Conservation (phyloP, 2,797 vertebrate species). For the Cynopterus sphinx region DNA sequence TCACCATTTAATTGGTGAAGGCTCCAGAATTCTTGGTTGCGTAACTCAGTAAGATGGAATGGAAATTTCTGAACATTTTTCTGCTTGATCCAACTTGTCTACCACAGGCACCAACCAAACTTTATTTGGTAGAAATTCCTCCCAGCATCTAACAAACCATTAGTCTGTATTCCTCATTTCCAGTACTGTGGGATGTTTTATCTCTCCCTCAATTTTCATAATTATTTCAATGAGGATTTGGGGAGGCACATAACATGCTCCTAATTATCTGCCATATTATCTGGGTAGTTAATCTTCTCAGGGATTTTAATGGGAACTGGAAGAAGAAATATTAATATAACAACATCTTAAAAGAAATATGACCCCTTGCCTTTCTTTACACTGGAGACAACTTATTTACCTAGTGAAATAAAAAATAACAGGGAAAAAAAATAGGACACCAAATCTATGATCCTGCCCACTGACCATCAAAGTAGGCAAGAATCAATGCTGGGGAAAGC, state of each 20-base stretch:
- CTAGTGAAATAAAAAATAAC: background rate
- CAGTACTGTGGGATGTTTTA: background rate
- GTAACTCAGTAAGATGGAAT: background rate
- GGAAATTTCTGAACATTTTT: slow-evolving; percentile 23
- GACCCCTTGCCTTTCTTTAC: background rate
- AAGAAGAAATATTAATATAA: background rate
- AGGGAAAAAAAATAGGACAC: background rate
- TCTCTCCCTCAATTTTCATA: slow-evolving; percentile 26
- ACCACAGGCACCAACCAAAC: background rate
- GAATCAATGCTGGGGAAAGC: background rate
- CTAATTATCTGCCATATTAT: background rate
- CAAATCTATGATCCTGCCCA: background rate
- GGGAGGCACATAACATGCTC: background rate
- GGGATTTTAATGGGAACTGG: background rate
- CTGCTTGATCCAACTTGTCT: slow-evolving; percentile 30
- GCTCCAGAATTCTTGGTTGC: background rate
- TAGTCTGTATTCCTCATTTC: slow-evolving; percentile 33
- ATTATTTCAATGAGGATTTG: slow-evolving; percentile 44
- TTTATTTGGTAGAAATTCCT: background rate
- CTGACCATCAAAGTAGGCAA: background rate
- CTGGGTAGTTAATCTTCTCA: background rate
- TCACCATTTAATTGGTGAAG: background rate
- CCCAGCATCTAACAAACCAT: background rate
- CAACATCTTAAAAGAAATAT: background rate
- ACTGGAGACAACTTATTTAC: background rate